Conservation (phyloP, 92 coral and sea anemone species). For the Zoanthus gigantus region DNA sequence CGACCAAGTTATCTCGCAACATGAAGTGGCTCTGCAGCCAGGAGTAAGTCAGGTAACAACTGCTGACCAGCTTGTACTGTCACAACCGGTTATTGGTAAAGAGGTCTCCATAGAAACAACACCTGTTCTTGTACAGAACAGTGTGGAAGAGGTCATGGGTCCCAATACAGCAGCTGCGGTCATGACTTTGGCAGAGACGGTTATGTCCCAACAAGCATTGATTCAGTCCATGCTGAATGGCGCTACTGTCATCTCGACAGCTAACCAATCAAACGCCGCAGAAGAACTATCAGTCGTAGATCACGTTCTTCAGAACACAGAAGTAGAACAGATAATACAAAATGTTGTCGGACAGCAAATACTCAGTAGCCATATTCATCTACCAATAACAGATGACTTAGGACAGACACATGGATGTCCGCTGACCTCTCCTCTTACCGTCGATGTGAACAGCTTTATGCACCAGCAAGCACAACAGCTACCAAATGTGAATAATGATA, state of each 20-base stretch:
- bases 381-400: slow-evolving; percentile 68
- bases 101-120: slow-evolving; percentile 94
- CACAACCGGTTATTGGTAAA: slow-evolving; percentile 89
- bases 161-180: slow-evolving; percentile 75
- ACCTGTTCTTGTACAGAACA: slow-evolving; percentile 79
- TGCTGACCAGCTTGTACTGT: slow-evolving; percentile 76
- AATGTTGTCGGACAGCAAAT: slow-evolving; percentile 89
- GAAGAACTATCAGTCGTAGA: slow-evolving; percentile 82
- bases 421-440: slow-evolving; percentile 59
- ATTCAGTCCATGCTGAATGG: slow-evolving; percentile 89
- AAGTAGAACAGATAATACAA: slow-evolving; percentile 93
- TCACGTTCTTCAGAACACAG: slow-evolving; percentile 81
- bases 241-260: slow-evolving; percentile 72
- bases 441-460: slow-evolving; percentile 71
- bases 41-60: slow-evolving; percentile 65
- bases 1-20: slow-evolving; percentile 64
- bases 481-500: neutral
- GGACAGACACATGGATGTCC: slow-evolving; percentile 67
- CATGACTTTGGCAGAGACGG: slow-evolving; percentile 87
- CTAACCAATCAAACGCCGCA: slow-evolving; percentile 62
- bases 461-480: slow-evolving; percentile 60
- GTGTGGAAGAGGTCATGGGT: slow-evolving; percentile 69
- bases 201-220: slow-evolving; percentile 81
- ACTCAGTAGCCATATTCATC: slow-evolving; percentile 79
- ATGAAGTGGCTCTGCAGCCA: slow-evolving; percentile 63